phyloP scores from a whole-genome alignment of 2,113 vertebrate species.

The Salvelinus fontinalis region DNA sequence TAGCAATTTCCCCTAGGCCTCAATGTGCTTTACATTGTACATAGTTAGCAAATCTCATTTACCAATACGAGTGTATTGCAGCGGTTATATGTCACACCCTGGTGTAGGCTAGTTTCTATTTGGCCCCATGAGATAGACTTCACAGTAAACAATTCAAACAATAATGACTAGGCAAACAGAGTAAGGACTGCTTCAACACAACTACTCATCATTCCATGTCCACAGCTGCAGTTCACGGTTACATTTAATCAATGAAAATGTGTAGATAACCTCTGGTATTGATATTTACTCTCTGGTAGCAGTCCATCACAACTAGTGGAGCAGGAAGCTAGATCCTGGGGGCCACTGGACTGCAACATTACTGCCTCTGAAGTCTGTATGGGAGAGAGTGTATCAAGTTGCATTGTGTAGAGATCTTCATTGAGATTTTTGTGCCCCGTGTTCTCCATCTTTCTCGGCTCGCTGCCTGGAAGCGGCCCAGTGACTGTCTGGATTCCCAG shows the following conservation, averaged over 20 bases:
- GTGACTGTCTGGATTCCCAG: slow-evolving; percentile 56
- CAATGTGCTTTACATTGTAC: background rate
- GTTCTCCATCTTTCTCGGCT: slow-evolving; percentile 28
- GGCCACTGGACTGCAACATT: background rate
- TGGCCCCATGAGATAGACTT: background rate
- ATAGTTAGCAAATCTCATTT: background rate
- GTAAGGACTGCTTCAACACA: slow-evolving; percentile 19
- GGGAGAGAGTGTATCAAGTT: slow-evolving; percentile 40
- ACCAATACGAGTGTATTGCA: background rate
- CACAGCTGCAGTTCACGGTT: slow-evolving; percentile 3
- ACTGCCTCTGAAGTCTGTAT: slow-evolving; percentile 4
- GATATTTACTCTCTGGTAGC: slow-evolving; percentile 9
- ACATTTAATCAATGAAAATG: slow-evolving; percentile 13
- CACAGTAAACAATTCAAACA: background rate
- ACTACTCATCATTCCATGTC: slow-evolving; percentile 3
- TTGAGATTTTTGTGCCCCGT: slow-evolving; percentile 57
- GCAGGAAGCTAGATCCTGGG: background rate
- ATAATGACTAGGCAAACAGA: background rate
- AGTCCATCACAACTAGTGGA: background rate
- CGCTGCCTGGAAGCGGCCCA: slow-evolving; percentile 63
- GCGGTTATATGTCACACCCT: too few relatives aligned
- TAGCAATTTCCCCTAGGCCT: background rate
- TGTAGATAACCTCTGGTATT: background rate
- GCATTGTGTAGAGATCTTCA: slow-evolving; percentile 59
- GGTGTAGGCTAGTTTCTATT: background rate